Evolutionary conservation across 2,797 vertebrate genomes (phyloP).

Genomic region (Ptychobarbus kaznakovi): DNA sequence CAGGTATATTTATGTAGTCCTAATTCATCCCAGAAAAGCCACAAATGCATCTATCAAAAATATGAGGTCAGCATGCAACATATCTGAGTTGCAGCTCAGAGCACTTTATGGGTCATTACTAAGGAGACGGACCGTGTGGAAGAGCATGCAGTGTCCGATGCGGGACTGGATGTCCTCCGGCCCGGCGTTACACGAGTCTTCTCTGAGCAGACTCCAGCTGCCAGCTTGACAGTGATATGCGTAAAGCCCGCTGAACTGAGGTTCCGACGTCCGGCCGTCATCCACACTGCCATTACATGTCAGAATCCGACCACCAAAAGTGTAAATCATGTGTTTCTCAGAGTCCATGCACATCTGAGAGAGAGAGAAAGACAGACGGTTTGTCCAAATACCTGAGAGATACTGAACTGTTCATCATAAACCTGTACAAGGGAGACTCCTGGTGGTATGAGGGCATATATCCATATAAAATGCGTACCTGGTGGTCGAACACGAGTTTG

Average conservation of each 20-base stretch:
- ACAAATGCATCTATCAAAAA: neutral
- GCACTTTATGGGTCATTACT: neutral
- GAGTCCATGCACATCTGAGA: constrained; percentile 99
- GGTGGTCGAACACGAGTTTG: constrained; percentile 97
- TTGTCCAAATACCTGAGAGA: neutral
- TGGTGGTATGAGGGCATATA: neutral
- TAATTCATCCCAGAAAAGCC: neutral
- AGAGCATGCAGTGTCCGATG: constrained; percentile 99
- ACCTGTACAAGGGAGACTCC: constrained; percentile 11
- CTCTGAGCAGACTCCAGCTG: constrained; percentile 92
- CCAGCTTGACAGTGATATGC: constrained; percentile 92
- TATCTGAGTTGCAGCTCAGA: neutral
- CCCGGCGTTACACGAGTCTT: constrained; percentile 97
- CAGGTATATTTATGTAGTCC: neutral
- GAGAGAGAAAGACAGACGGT: neutral
- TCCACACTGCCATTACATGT: constrained; percentile 96
- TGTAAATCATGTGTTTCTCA: constrained; percentile 99
- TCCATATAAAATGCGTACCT: constrained; percentile 76
- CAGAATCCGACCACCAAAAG: constrained; percentile 95
- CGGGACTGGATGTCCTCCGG: constrained; percentile 97
- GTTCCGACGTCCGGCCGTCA: constrained; percentile 93
- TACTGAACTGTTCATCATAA: neutral
- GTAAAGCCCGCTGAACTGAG: constrained; percentile 96
- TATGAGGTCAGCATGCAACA: neutral
- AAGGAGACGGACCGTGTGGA: constrained; percentile 81